Percentiles rank a stretch among this genome's conserved stretches.
These are phyloP conservation scores for Netelia inedita DNA, from an alignment of 2,888 invertebrate genomes.

Conservation along the genomic window DNA sequence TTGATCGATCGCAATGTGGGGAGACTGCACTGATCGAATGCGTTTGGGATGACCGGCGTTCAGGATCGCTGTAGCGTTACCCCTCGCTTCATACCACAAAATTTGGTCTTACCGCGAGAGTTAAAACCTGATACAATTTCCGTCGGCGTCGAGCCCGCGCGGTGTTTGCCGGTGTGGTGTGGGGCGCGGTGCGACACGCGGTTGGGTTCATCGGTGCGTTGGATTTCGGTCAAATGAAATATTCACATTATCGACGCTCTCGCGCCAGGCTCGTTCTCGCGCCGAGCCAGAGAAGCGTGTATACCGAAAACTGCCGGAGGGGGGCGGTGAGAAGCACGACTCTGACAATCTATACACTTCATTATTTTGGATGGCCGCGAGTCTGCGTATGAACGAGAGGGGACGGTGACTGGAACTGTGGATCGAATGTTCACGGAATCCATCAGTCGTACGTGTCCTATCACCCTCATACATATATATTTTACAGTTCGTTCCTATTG, in stretches of 20 bases:
- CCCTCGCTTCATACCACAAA: constrained; percentile 45
- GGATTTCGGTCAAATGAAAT: constrained; percentile 78
- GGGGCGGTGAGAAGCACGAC: constrained; percentile 19
- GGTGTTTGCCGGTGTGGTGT: constrained; percentile 67
- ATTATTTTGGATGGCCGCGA: constrained; percentile 75
- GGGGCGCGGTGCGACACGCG: constrained; percentile 40
- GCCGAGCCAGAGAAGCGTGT: constrained; percentile 13
- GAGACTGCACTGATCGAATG: constrained; percentile 56
- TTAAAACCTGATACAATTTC: constrained; percentile 72
- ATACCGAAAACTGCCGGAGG: background rate
- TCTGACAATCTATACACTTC: constrained; percentile 74
- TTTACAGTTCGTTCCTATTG: background rate
- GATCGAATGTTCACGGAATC: constrained; percentile 57
- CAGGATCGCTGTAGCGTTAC: constrained; percentile 40
- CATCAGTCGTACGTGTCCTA: constrained; percentile 52
- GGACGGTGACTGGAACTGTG: constrained; percentile 6
- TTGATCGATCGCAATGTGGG: background rate
- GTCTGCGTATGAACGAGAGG: background rate
- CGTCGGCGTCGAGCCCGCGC: constrained; percentile 63
- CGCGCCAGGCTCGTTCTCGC: background rate
- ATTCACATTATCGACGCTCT: constrained; percentile 75
- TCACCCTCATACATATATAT: constrained; percentile 19
- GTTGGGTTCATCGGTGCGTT: constrained; percentile 65
- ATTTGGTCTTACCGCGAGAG: constrained; percentile 66
- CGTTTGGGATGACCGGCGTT: constrained; percentile 55